A percentile compares a stretch with the other conserved stretches of the same genome.
Evolutionary conservation across 2,113 vertebrate genomes (phyloP).

Genomic region (Pandion haliaetus): DNA sequence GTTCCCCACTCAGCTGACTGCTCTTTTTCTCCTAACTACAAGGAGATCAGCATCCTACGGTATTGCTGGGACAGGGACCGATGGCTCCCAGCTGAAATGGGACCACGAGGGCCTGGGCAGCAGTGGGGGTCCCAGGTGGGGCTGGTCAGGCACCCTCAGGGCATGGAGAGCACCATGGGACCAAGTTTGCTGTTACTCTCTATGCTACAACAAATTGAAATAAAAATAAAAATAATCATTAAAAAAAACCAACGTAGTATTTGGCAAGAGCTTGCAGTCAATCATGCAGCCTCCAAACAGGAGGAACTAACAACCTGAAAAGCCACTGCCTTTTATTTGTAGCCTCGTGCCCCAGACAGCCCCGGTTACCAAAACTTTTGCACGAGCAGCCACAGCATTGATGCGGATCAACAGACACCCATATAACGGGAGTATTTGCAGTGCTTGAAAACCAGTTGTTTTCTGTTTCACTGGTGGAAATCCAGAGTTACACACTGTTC

Average conservation of each 20-base stretch:
- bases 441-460: background rate
- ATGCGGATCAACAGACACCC: too few relatives aligned
- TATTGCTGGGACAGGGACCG: background rate
- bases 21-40: background rate
- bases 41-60: fast-evolving
- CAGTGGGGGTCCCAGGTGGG: too few relatives aligned
- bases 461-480: background rate
- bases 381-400: fast-evolving
- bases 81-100: background rate
- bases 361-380: fast-evolving
- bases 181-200: background rate
- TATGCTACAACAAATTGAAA: background rate
- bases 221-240: background rate
- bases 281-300: too few relatives aligned
- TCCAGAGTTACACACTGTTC: background rate
- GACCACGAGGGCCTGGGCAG: background rate
- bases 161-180: fast-evolving
- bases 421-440: fast-evolving
- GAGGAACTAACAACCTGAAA: background rate
- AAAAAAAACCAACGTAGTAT: fast-evolving
- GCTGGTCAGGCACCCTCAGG: background rate
- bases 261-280: background rate
- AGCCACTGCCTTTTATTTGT: background rate
- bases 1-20: background rate
- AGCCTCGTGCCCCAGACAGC: background rate